These are phyloP conservation scores for Stenolophus ochropezus DNA, from an alignment of 2,888 invertebrate species.

Conservation along the genomic window DNA sequence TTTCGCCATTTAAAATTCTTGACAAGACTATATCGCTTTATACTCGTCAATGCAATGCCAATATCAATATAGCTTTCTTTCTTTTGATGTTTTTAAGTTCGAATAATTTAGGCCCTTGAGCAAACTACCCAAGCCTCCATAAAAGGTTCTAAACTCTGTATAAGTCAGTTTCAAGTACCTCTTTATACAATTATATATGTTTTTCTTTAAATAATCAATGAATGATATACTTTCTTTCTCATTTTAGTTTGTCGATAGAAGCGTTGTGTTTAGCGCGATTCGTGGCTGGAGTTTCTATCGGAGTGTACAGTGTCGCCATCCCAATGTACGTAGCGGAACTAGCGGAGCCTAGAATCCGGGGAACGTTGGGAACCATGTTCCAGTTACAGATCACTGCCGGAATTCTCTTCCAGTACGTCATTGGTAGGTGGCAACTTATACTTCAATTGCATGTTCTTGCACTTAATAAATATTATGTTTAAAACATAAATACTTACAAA, in stretches of 20 bases:
- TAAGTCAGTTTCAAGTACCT: no score
- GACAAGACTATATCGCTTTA: no score
- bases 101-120: no score
- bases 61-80: no score
- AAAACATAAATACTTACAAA: no score
- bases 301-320: conserved; percentile 79
- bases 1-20: no score
- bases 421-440: conserved; percentile 71
- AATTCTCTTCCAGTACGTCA: conserved; percentile 78
- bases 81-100: no score
- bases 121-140: no score
- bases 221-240: neutral
- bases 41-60: no score
- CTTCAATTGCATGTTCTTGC: no score
- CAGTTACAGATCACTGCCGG: conserved; percentile 82
- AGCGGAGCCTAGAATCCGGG: conserved; percentile 78
- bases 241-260: conserved; percentile 65
- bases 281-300: conserved; percentile 79
- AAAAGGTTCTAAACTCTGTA: no score
- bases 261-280: conserved; percentile 76
- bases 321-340: conserved; percentile 82
- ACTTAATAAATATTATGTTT: no score
- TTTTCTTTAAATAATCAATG: neutral
- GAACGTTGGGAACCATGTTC: conserved; percentile 80
- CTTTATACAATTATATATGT: neutral